Evolutionary conservation across 2,113 vertebrate genomes (phyloP).

Genomic region (Drymodes brunneopygia): DNA sequence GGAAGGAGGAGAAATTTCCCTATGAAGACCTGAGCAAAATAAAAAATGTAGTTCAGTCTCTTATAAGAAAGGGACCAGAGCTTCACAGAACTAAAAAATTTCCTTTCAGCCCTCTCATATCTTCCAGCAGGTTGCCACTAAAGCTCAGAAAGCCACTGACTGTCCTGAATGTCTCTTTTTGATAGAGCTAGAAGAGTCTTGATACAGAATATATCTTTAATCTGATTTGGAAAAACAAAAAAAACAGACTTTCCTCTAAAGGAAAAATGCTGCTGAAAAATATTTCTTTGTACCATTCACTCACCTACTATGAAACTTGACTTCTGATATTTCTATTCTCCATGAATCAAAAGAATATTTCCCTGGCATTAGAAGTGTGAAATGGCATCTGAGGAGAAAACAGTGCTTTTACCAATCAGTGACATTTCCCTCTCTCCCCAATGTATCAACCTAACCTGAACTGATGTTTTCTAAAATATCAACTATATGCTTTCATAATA

Average conservation of each 20-base stretch:
- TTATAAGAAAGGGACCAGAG: not conserved
- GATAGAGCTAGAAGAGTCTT: not conserved
- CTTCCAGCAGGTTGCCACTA: not conserved
- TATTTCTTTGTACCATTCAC: not conserved
- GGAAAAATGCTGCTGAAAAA: not conserved
- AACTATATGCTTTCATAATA: not conserved
- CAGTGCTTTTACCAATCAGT: not conserved
- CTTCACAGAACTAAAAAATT: not conserved
- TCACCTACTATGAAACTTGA: not conserved
- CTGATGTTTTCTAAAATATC: not conserved
- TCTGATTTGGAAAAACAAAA: not conserved
- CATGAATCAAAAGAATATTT: not conserved
- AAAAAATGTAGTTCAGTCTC: not conserved
- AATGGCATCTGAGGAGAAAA: not conserved
- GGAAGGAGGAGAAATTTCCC: not conserved
- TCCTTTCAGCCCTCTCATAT: not conserved
- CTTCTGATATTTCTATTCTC: conserved; percentile 7
- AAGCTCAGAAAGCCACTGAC: not conserved
- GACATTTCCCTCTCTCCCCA: not conserved
- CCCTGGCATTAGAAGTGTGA: not conserved
- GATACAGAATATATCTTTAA: not conserved
- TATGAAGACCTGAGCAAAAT: not conserved
- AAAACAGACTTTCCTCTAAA: not conserved
- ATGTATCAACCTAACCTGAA: not conserved
- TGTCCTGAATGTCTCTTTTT: not conserved